phyloP scores from a whole-genome alignment of 2,888 invertebrate genomes.

The Drosophila mettleri region DNA sequence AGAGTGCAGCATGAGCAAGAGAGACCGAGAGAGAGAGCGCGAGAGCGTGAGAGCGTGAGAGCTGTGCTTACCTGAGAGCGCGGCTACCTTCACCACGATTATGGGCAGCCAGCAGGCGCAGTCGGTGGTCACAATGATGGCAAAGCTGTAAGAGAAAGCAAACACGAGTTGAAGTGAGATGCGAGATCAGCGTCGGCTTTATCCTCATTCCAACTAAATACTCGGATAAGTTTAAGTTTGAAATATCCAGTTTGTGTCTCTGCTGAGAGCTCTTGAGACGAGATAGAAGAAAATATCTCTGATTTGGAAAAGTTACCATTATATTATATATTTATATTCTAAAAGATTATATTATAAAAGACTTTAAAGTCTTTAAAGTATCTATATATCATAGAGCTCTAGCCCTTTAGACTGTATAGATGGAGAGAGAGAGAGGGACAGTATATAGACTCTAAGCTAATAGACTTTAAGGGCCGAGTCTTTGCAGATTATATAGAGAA shows the following conservation, averaged over 20 bases:
- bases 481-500: no score
- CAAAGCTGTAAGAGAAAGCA: conserved; percentile 83
- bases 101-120: conserved; percentile 88
- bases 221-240: neutral
- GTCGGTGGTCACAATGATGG: conserved; percentile 87
- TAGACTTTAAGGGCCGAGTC: no score
- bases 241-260: neutral
- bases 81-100: conserved; percentile 86
- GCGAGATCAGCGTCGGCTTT: neutral
- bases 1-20: conserved; percentile 7
- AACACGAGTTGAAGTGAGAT: neutral
- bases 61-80: conserved; percentile 85
- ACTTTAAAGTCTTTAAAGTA: neutral
- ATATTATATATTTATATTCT: no score
- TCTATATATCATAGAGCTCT: no score
- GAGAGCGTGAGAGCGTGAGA: neutral
- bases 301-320: no score
- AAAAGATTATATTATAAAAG: no score
- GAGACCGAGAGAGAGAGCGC: no score
- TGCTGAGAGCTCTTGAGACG: neutral
- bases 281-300: neutral
- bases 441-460: neutral
- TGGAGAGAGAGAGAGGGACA: neutral
- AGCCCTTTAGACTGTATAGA: neutral
- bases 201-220: neutral